Evolutionary conservation across 1,140 invertebrate genomes (phyloP).

Genomic region (Melanaphis sacchari): DNA sequence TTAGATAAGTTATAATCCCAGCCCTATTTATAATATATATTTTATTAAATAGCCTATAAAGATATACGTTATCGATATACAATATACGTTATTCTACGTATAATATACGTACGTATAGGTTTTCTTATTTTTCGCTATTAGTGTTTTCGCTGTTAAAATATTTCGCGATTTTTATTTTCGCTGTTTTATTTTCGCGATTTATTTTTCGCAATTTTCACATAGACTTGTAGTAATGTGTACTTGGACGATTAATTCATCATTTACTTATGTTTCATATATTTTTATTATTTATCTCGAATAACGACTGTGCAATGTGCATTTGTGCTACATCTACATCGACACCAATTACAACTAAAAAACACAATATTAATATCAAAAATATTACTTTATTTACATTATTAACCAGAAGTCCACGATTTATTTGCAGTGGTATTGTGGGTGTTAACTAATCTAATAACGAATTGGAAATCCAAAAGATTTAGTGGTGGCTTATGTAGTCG

Average conservation of each 20-base stretch:
- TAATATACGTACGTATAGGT: no score
- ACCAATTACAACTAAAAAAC: not conserved
- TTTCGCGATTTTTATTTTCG: no score
- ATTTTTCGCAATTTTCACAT: no score
- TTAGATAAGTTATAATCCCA: no score
- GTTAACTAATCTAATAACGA: not conserved
- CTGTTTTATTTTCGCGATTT: no score
- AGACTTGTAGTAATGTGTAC: no score
- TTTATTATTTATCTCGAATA: not conserved
- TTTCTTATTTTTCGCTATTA: no score
- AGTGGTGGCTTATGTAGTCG: not conserved
- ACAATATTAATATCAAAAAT: not conserved
- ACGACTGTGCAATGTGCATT: not conserved
- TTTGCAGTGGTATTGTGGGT: not conserved
- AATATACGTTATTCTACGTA: no score
- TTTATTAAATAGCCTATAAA: no score
- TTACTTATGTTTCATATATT: not conserved
- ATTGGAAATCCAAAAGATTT: not conserved
- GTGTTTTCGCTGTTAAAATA: no score
- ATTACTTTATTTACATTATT: not conserved
- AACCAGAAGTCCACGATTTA: not conserved
- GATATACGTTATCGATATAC: no score
- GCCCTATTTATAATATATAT: no score
- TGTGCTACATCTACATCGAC: not conserved
- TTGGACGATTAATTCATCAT: not conserved